These are phyloP conservation scores for Athene cunicularia DNA, from an alignment of 2,113 vertebrate species.

Conservation along the genomic window DNA sequence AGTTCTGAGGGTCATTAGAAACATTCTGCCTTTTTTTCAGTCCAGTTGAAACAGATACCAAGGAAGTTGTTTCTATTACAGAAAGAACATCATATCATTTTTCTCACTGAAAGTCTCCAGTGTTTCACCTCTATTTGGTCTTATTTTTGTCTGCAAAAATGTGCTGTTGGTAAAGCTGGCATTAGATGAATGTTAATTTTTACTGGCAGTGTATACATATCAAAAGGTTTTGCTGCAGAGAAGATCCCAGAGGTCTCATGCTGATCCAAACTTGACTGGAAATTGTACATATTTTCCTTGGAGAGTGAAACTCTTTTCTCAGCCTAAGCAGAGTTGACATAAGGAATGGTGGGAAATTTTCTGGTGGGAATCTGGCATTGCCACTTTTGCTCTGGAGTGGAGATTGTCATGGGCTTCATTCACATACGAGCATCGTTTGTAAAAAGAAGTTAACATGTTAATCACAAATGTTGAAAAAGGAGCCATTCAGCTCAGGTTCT, in stretches of 20 bases:
- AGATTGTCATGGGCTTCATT: neutral
- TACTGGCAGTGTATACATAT: neutral
- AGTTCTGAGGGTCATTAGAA: neutral
- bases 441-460: neutral
- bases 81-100: neutral
- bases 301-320: neutral
- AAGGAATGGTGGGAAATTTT: neutral
- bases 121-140: neutral
- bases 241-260: neutral
- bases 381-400: neutral
- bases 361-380: neutral
- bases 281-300: neutral
- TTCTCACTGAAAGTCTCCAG: neutral
- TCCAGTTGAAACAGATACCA: neutral
- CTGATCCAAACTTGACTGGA: neutral
- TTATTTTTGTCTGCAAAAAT: neutral
- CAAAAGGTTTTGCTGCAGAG: neutral
- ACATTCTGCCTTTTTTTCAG: neutral
- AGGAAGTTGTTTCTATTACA: neutral
- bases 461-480: neutral
- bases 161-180: neutral
- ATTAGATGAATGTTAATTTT: neutral
- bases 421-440: neutral
- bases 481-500: neutral
- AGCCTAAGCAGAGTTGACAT: neutral